A percentile compares a stretch with the other conserved stretches of the same genome.
phyloP scores from a whole-genome alignment of 2,113 vertebrate genomes.

The Alligator sinensis region DNA sequence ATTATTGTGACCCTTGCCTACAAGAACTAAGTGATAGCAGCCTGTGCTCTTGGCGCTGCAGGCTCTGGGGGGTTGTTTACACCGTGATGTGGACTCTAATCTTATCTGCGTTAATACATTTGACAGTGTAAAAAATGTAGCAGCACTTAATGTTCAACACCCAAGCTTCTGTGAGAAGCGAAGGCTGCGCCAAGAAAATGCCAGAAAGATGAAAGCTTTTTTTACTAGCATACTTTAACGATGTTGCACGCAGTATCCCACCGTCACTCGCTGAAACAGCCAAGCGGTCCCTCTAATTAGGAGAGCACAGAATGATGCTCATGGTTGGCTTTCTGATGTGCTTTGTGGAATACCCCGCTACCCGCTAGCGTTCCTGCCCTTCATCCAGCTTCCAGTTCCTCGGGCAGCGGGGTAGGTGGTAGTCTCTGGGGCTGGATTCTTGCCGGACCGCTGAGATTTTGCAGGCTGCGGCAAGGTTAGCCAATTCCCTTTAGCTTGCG shows the following conservation, averaged over 20 bases:
- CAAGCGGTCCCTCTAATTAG: slow-evolving; percentile 35
- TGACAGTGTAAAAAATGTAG: background rate
- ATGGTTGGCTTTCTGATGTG: background rate
- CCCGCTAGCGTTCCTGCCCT: background rate
- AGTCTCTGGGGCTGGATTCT: background rate
- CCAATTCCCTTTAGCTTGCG: background rate
- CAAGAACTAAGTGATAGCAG: background rate
- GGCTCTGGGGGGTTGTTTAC: background rate
- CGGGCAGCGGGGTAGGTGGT: background rate
- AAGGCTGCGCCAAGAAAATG: slow-evolving; percentile 39
- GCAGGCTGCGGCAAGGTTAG: background rate
- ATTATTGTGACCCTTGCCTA: no score
- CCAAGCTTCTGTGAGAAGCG: slow-evolving; percentile 18
- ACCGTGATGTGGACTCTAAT: background rate
- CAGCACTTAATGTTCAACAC: background rate
- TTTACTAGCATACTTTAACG: background rate
- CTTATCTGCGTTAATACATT: slow-evolving; percentile 1
- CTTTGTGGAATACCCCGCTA: background rate
- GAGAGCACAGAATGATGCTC: background rate
- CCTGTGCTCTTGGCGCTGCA: background rate
- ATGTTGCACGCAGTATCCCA: background rate
- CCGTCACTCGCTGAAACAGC: background rate
- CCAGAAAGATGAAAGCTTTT: slow-evolving; percentile 17
- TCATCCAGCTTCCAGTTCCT: background rate
- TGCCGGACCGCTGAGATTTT: background rate